Conservation (phyloP, 2,113 vertebrate genomes). For the Uria lomvia region DNA sequence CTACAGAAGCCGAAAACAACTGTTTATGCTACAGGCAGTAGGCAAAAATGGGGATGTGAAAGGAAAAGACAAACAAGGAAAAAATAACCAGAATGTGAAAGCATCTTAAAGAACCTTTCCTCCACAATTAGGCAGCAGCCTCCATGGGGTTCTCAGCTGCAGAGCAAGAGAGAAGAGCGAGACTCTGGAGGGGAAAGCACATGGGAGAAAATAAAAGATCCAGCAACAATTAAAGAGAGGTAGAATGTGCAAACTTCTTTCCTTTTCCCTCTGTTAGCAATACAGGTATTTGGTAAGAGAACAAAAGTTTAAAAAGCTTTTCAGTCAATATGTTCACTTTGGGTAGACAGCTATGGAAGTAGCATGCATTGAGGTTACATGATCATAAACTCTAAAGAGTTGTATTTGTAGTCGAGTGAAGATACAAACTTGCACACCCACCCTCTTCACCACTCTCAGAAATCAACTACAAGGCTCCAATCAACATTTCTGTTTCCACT, state of each 20-base stretch:
- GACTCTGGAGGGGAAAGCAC: background rate
- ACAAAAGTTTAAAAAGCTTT: background rate
- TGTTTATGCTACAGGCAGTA: background rate
- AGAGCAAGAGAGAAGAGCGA: background rate
- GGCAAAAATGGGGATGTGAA: background rate
- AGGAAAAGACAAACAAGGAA: background rate
- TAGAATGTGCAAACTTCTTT: accelerated
- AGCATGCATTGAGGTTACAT: background rate
- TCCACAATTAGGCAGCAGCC: background rate
- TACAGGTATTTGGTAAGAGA: background rate
- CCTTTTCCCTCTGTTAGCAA: background rate
- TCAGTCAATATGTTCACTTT: background rate
- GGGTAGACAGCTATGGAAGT: background rate
- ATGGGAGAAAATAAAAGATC: background rate
- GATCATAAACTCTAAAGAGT: accelerated
- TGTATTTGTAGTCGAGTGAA: accelerated
- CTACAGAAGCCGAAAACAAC: background rate
- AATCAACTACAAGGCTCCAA: background rate
- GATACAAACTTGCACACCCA: accelerated
- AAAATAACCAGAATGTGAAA: background rate
- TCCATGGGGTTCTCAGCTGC: background rate
- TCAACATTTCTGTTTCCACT: background rate
- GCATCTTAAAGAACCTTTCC: background rate
- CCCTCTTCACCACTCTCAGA: background rate
- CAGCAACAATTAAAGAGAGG: background rate